Evolutionary conservation across 2,888 invertebrate genomes (phyloP).

Genomic region (Actias luna): DNA sequence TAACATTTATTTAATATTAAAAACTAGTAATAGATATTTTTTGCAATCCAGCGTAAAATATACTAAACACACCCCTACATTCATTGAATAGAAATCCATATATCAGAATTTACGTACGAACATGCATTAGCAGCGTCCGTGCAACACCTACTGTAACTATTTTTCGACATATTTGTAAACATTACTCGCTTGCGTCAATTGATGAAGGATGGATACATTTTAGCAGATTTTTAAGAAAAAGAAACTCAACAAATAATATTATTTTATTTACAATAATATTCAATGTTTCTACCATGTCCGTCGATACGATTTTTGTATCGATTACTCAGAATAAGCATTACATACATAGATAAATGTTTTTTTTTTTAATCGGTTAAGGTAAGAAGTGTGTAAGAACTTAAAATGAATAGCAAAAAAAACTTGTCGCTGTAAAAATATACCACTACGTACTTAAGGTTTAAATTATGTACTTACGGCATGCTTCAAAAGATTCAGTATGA

Average conservation of each 20-base stretch:
- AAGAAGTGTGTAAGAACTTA: too few relatives aligned
- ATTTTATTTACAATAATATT: not conserved
- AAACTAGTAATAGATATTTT: not conserved
- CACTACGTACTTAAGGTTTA: too few relatives aligned
- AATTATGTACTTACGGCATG: too few relatives aligned
- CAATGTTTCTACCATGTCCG: not conserved
- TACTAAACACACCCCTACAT: not conserved
- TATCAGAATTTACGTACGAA: not conserved
- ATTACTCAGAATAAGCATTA: not conserved
- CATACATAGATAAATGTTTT: not conserved
- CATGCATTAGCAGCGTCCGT: not conserved
- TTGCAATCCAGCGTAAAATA: not conserved
- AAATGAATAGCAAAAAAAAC: too few relatives aligned
- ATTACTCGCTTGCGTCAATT: slow-evolving; percentile 23
- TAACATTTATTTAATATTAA: not conserved
- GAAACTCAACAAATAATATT: not conserved
- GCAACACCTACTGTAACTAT: not conserved
- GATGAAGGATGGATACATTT: slow-evolving; percentile 10
- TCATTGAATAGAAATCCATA: not conserved
- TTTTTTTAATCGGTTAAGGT: too few relatives aligned
- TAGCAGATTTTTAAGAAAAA: not conserved
- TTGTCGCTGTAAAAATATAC: too few relatives aligned
- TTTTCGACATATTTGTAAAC: slow-evolving; percentile 23
- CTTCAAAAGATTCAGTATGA: too few relatives aligned
- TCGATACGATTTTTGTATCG: not conserved